Evolutionary conservation across 2,888 invertebrate species (phyloP).

Genomic region (Drosophila koepferae): DNA sequence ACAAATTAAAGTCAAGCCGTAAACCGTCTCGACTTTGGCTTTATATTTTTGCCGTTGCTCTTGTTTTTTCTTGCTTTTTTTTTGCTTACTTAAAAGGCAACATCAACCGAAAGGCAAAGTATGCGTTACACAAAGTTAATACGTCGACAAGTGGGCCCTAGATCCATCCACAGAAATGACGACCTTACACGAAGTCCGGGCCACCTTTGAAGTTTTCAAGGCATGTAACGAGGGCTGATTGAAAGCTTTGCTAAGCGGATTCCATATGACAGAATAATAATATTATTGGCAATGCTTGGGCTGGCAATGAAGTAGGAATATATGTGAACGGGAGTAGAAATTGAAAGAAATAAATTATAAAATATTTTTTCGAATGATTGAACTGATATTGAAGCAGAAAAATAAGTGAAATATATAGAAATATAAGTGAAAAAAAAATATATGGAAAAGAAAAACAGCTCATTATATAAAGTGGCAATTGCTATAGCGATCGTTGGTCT

Average conservation of each 20-base stretch:
- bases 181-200: conserved; percentile 4
- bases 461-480: neutral
- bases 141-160: conserved; percentile 49
- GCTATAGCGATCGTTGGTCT: neutral
- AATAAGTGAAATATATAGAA: too few species aligned
- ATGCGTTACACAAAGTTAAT: conserved; percentile 68
- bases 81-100: conserved; percentile 25
- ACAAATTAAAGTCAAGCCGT: conserved; percentile 76
- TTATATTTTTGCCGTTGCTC: conserved; percentile 4
- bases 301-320: too few species aligned
- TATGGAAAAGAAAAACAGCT: neutral
- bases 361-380: too few species aligned
- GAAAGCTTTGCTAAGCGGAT: neutral
- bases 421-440: too few species aligned
- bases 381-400: too few species aligned
- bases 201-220: conserved; percentile 47
- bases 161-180: conserved; percentile 14
- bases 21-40: conserved; percentile 43
- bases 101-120: conserved; percentile 49
- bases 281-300: neutral
- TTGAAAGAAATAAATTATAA: too few species aligned
- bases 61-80: neutral
- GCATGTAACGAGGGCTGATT: conserved; percentile 21
- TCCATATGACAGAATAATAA: neutral
- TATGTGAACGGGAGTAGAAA: too few species aligned